Evolutionary conservation across 1,140 invertebrate genomes (phyloP), one percentile per base, ranked within the genome.

Genomic region (Musca domestica): DNA sequence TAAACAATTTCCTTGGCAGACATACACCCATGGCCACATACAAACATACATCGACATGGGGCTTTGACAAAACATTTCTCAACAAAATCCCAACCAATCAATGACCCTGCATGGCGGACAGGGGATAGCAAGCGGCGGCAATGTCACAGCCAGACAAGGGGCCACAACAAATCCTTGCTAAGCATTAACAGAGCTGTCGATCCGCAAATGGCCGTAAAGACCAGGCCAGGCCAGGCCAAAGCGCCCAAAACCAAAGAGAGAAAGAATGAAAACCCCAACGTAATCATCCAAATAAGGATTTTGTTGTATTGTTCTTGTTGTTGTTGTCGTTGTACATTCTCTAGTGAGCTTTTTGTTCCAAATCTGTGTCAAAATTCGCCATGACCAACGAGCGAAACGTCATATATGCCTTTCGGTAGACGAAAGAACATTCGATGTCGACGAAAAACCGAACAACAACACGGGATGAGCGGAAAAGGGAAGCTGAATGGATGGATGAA

Each of bases 271-370:
- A 61, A 61, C 30, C 15, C 27, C 56, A 61, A 61, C 56, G 56
- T 61, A 61, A 61, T 61, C 56, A 61, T 41, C 56, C 56, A 61
- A 61, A 61, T 41, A 61, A 61, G 56, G 56, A 61, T 61, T 61
- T 61, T 41, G 34, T 61, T 61, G 27, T 10, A 23, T 34, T 61
- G 17, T 61, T 61, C 17, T 61, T 14, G 25, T 54, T 25, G 15
- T 58, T n/a, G n/a, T n/a, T n/a, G n/a, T 30, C 27, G n/a, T 34
- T 41, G 17, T 61, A 17, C n/a, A 34, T 34, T 61, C 30, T 77
- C 74, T 74, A 74, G 74, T 74, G 74, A 77, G 77, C 74, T 77
- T 77, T 74, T 76, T 76, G 74, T 76, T 77, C 76, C 76, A 77
- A 77, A 77, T 77, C 75, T 77, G 75, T 77, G 75, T 77, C 75